Evolutionary conservation across 1,140 invertebrate species (phyloP).

Genomic region (Geopemphigus sp.): DNA sequence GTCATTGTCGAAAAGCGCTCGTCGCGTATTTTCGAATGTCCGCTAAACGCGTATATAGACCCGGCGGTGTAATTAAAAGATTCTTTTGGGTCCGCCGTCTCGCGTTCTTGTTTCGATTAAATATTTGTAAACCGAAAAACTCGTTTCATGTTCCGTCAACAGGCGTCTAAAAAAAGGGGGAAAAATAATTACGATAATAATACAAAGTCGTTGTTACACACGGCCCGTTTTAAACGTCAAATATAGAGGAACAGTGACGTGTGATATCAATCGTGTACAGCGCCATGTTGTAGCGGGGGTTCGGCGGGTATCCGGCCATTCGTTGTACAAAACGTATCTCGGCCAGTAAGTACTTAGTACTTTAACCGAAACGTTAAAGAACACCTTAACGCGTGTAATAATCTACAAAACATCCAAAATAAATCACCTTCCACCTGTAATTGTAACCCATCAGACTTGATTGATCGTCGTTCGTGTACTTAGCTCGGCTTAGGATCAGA

Average conservation of each 20-base stretch:
- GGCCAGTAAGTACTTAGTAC: not conserved
- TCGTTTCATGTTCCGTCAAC: conserved; percentile 26
- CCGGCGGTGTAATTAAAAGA: not conserved
- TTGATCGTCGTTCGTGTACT: not conserved
- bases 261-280: conserved; percentile 1
- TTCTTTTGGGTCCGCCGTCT: conserved; percentile 8
- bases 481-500: not conserved
- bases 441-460: conserved; percentile 42
- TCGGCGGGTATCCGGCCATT: not conserved
- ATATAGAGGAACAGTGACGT: not conserved
- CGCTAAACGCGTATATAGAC: conserved; percentile 11
- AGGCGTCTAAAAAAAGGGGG: not conserved
- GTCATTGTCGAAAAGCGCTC: conserved; percentile 22
- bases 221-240: not conserved
- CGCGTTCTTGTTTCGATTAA: conserved; percentile 9
- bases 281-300: not conserved
- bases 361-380: conserved; percentile 17
- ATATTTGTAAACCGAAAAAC: conserved; percentile 29
- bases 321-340: not conserved
- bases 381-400: conserved; percentile 39
- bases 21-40: conserved; percentile 22
- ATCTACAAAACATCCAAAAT: conserved; percentile 40
- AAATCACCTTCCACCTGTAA: conserved; percentile 30
- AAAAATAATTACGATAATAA: too few relatives aligned
- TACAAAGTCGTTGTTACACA: conserved; percentile 14